Conservation (phyloP, 2,113 vertebrate genomes). For the Phyllostomus discolor region DNA sequence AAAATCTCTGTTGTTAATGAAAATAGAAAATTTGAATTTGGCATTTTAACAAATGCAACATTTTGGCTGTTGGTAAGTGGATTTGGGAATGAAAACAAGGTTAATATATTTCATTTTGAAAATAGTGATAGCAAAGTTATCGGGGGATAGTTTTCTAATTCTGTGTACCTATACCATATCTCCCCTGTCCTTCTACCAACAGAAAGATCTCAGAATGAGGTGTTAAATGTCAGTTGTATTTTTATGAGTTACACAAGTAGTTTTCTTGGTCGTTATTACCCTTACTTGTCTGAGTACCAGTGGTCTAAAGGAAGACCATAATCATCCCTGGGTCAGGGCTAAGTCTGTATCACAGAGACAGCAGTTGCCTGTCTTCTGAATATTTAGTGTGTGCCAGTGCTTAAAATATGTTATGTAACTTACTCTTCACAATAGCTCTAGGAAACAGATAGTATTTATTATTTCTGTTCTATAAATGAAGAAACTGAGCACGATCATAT, state of each 20-base stretch:
- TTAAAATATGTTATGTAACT: not conserved
- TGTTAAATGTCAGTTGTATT: not conserved
- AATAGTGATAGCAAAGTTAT: not conserved
- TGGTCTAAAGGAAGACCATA: not conserved
- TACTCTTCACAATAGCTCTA: not conserved
- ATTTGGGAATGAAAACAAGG: not conserved
- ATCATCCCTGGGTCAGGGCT: not conserved
- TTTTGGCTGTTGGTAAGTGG: not conserved
- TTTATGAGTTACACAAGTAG: not conserved
- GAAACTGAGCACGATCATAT: not conserved
- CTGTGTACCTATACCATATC: not conserved
- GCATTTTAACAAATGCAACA: not conserved
- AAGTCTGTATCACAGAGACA: not conserved
- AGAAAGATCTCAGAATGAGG: not conserved
- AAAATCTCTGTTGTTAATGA: not conserved
- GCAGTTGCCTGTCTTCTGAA: not conserved
- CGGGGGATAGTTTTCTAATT: not conserved
- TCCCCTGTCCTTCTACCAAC: not conserved
- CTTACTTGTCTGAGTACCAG: not conserved
- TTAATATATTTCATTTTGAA: not conserved
- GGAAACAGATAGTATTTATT: not conserved
- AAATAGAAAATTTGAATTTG: not conserved
- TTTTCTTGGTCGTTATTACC: not conserved
- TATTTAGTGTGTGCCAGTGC: not conserved
- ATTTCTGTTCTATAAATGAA: not conserved